Conservation (phyloP, 2,113 vertebrate genomes). For the Aspiorhynchus laticeps region DNA sequence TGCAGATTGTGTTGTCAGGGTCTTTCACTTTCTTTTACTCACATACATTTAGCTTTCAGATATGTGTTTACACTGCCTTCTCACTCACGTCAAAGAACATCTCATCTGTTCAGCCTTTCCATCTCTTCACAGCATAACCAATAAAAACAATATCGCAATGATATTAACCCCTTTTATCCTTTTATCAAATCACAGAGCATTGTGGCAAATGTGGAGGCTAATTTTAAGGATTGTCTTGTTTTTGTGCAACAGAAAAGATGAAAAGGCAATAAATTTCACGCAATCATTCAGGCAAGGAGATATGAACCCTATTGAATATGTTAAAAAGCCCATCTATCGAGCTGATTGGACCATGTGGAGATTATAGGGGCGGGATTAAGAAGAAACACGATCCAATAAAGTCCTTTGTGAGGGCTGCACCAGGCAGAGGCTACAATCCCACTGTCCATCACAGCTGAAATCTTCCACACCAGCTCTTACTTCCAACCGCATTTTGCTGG, state of each 20-base stretch:
- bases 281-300: conserved; percentile 76
- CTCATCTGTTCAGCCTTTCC: conserved; percentile 70
- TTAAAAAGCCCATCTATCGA: conserved; percentile 66
- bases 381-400: conserved; percentile 14
- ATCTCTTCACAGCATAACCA: conserved; percentile 73
- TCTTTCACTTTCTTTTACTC: conserved; percentile 65
- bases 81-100: conserved; percentile 75
- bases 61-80: conserved; percentile 84
- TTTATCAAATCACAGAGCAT: conserved; percentile 21
- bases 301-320: conserved; percentile 87
- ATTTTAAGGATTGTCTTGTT: conserved; percentile 61
- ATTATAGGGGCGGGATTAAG: conserved; percentile 55
- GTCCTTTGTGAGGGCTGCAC: conserved; percentile 68
- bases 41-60: conserved; percentile 74
- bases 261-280: conserved; percentile 75
- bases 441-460: conserved; percentile 82
- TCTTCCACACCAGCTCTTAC: conserved; percentile 65
- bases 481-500: conserved; percentile 35
- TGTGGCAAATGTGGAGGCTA: conserved; percentile 39
- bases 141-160: conserved; percentile 22
- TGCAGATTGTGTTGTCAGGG: neutral
- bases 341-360: conserved; percentile 69
- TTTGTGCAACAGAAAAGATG: conserved; percentile 80
- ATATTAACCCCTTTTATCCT: conserved; percentile 41
- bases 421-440: conserved; percentile 83